A percentile compares a stretch with the other conserved stretches of the same genome.
phyloP scores from a whole-genome alignment of 2,113 vertebrate genomes.

The Argyrosomus japonicus region DNA sequence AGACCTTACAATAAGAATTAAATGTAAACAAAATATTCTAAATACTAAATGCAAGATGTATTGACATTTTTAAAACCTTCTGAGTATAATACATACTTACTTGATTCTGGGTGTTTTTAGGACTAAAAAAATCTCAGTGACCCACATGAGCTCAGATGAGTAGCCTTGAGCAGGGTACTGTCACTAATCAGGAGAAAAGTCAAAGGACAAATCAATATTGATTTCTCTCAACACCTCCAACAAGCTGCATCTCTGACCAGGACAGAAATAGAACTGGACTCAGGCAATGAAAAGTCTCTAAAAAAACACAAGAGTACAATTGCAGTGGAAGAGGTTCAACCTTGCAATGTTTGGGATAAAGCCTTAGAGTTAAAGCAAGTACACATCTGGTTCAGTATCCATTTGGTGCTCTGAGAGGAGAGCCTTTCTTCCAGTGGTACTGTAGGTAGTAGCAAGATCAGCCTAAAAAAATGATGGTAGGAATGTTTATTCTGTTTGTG shows the following conservation, averaged over 20 bases:
- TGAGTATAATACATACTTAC: too few species aligned
- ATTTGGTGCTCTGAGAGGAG: background rate
- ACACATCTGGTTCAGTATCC: background rate
- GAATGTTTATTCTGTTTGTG: background rate
- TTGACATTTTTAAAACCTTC: too few species aligned
- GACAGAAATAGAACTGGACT: constrained; percentile 16
- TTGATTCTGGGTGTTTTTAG: too few species aligned
- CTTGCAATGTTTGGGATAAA: background rate
- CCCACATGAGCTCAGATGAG: constrained; percentile 1
- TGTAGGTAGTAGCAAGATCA: background rate
- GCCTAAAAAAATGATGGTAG: background rate
- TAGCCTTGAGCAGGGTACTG: constrained; percentile 5
- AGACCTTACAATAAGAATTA: too few species aligned
- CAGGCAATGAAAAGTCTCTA: background rate
- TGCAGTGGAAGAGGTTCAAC: background rate
- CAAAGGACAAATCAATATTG: constrained; percentile 19
- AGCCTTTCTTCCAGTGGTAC: background rate
- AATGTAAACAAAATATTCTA: too few species aligned
- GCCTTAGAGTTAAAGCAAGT: background rate
- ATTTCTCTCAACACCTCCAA: constrained; percentile 15
- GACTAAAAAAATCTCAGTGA: background rate
- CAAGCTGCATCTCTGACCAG: constrained; percentile 25
- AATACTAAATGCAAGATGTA: too few species aligned
- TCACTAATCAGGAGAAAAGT: constrained; percentile 35
- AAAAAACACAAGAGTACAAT: background rate